Evolutionary conservation across 2,113 vertebrate genomes (phyloP).

Genomic region (Pungitius pungitius): DNA sequence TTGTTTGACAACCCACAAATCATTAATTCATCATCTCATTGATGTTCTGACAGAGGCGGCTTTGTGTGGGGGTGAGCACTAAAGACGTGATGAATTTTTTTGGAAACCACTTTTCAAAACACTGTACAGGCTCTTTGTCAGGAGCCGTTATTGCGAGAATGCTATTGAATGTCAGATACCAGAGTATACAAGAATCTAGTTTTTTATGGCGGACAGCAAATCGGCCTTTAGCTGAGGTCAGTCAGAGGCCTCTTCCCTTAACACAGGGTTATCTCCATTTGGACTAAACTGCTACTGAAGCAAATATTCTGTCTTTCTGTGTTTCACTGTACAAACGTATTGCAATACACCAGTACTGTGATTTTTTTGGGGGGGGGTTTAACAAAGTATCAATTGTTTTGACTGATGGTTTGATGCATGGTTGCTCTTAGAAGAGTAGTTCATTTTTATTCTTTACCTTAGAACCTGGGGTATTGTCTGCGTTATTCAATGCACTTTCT

Average conservation of each 20-base stretch:
- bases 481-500: no score
- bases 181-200: neutral
- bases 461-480: no score
- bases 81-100: constrained; percentile 25
- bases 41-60: constrained; percentile 49
- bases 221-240: constrained; percentile 13
- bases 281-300: neutral
- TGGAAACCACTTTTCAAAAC: constrained; percentile 19
- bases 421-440: no score
- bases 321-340: neutral
- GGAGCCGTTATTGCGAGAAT: constrained; percentile 10
- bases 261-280: neutral
- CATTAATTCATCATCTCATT: constrained; percentile 54
- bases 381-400: neutral
- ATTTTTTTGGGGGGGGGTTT: neutral
- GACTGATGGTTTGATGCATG: no score
- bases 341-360: neutral
- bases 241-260: constrained; percentile 5
- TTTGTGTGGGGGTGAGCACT: constrained; percentile 34
- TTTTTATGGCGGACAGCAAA: neutral
- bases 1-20: constrained; percentile 54
- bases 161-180: neutral
- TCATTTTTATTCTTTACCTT: no score
- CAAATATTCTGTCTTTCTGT: neutral
- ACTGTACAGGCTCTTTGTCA: constrained; percentile 18